Evolutionary conservation across 2,888 invertebrate genomes (phyloP), one percentile per base, ranked within the genome.

Genomic region (Amiota communis): DNA sequence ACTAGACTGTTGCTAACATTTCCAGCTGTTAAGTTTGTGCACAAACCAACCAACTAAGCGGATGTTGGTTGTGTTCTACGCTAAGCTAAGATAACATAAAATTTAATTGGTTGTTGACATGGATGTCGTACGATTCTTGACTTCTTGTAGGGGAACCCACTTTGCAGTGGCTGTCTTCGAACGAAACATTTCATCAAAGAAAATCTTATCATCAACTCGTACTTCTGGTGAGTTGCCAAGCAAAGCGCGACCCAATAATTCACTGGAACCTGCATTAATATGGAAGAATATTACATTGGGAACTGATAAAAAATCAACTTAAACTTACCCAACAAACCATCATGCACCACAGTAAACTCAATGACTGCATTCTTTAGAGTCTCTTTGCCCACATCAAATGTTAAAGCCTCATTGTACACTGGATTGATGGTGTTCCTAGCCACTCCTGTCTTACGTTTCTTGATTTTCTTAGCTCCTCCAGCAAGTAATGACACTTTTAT

Each of bases 361-460:
- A 93, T 86, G 23, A 90, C 87, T 72, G 92, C 91, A 76, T 90
- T 91, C 74, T 91, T 91, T 15, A 94, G 88, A 70, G 90, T 89
- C 61, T 93, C 93, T 75, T 91, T 91, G 86, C 96, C 95, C 13
- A 98, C 93, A 87, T 98, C 98, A 88, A 98, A 98, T 11, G 97
- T 96, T 77, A 98, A 91, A 0, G 97, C 97, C 88, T 98, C 98
- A 87, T 98, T 98, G 91, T 96, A 98, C 0, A 97, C 94, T 0
- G 98, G 97, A 87, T 93, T 94, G 0, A 97, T 91, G 0, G 96
- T 97, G 81, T 95, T 95, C 87, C 95, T 94, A 88, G 96, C 95
- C 1, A 97, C 97, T 0, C 95, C 94, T 0, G 98, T 97, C 89
- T 97, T 97, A 90, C 96, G 95, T 91, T 97, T 97, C 90, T 97